These are phyloP conservation scores for Amphiduros pacificus DNA, from an alignment of 2,888 invertebrate genomes.

Conservation along the genomic window DNA sequence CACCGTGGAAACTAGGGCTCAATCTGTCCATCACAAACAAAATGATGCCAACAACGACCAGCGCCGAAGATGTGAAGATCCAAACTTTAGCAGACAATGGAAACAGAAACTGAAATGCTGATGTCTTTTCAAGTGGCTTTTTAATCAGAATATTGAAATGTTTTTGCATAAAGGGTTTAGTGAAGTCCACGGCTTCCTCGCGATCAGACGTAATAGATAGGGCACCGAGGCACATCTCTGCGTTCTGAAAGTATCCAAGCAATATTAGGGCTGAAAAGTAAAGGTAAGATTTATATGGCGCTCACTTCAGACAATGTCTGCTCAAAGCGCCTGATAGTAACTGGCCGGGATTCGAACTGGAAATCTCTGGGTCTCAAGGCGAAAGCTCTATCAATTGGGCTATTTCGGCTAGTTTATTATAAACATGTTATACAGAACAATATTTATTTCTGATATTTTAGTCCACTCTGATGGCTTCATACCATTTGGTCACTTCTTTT, in stretches of 20 bases:
- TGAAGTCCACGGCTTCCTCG: slow-evolving; percentile 55
- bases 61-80: slow-evolving; percentile 48
- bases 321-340: too few species aligned
- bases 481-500: too few species aligned
- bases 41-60: slow-evolving; percentile 49
- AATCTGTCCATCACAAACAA: slow-evolving; percentile 48
- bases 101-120: slow-evolving; percentile 56
- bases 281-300: too few species aligned
- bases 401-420: too few species aligned
- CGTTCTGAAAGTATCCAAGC: slow-evolving; percentile 54
- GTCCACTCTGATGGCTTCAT: too few species aligned
- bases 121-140: slow-evolving; percentile 43
- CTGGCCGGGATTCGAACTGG: too few species aligned
- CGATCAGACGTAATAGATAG: slow-evolving; percentile 52
- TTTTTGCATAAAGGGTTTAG: slow-evolving; percentile 57
- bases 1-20: slow-evolving; percentile 39
- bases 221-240: slow-evolving; percentile 55
- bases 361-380: too few species aligned
- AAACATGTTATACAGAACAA: background rate
- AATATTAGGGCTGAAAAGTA: background rate
- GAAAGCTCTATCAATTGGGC: too few species aligned
- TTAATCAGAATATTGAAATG: slow-evolving; percentile 54
- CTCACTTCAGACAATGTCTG: too few species aligned
- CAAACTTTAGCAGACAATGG: slow-evolving; percentile 51
- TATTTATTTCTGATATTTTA: background rate